Evolutionary conservation across 2,888 invertebrate genomes (phyloP).

Genomic region (Subacronicta megacephala): DNA sequence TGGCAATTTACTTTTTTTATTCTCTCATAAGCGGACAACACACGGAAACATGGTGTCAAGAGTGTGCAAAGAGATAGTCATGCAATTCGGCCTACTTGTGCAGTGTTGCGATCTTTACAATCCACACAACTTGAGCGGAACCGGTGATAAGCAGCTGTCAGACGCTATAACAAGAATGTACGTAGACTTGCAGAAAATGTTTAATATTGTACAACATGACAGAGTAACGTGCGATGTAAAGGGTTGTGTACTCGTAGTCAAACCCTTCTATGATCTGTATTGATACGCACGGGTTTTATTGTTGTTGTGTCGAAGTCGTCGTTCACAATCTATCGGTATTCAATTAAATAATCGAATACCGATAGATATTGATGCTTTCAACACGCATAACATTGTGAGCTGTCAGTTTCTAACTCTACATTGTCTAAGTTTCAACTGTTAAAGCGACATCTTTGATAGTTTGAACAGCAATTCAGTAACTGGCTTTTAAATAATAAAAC

Average conservation of each 20-base stretch:
- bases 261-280: conserved; percentile 28
- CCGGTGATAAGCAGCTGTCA: conserved; percentile 48
- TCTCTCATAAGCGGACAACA: conserved; percentile 27
- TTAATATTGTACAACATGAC: conserved; percentile 16
- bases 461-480: no score
- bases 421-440: conserved; percentile 1
- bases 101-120: conserved; percentile 40
- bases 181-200: conserved; percentile 14
- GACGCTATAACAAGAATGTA: conserved; percentile 33
- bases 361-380: no score
- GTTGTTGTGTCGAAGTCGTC: conserved; percentile 27
- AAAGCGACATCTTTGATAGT: background rate
- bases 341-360: conserved; percentile 2
- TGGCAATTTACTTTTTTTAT: conserved; percentile 21
- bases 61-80: conserved; percentile 29
- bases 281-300: conserved; percentile 24
- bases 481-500: no score
- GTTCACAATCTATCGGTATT: conserved; percentile 12
- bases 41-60: conserved; percentile 28
- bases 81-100: conserved; percentile 45
- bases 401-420: conserved; percentile 15
- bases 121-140: conserved; percentile 34
- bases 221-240: conserved; percentile 33
- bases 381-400: conserved; percentile 12
- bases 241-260: conserved; percentile 26